phyloP scores from a whole-genome alignment of 2,888 invertebrate species.

The Acanthopleura granulata region DNA sequence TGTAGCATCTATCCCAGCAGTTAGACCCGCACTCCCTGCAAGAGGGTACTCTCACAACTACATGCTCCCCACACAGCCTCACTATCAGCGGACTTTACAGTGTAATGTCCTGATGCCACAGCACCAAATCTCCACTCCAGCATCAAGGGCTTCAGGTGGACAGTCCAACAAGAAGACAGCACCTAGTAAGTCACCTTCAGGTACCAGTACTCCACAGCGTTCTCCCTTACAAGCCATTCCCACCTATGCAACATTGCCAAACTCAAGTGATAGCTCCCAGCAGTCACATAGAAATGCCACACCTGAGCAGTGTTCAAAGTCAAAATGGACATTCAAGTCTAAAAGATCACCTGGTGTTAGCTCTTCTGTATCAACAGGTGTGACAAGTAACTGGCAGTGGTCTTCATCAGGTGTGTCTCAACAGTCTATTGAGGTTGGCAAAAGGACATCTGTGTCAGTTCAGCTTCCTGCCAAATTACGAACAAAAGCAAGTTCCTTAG shows the following conservation, averaged over 20 bases:
- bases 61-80: background rate
- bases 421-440: no score
- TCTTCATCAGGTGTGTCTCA: no score
- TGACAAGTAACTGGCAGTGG: no score
- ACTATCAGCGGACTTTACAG: background rate
- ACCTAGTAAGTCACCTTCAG: background rate
- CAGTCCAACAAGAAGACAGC: background rate
- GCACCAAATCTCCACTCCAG: background rate
- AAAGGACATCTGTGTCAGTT: no score
- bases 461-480: no score
- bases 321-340: constrained; percentile 9
- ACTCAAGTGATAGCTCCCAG: background rate
- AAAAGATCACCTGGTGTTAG: background rate
- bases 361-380: background rate
- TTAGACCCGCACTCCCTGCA: background rate
- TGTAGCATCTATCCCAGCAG: background rate
- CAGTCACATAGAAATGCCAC: background rate
- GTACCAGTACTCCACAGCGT: background rate
- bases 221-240: background rate
- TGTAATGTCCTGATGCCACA: background rate
- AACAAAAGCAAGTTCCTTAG: no score
- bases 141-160: background rate
- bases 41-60: background rate
- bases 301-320: background rate
- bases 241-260: background rate